Evolutionary conservation across 1,140 invertebrate genomes (phyloP).

Genomic region (Cydia strobilella): DNA sequence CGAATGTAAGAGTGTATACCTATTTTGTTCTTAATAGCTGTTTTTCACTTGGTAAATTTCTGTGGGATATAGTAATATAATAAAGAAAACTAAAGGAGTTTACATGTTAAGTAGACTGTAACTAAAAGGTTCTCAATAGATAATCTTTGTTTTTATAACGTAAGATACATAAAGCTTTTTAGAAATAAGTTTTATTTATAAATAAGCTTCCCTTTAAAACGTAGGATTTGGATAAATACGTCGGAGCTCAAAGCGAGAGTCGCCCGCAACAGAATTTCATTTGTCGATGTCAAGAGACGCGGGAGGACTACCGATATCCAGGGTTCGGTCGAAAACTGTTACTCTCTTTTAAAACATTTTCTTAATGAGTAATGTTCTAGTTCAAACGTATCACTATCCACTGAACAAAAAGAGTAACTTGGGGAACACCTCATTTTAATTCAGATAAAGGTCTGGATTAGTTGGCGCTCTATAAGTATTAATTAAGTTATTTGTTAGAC

Average conservation of each 20-base stretch:
- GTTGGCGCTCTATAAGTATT: neutral
- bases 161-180: neutral
- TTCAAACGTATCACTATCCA: too few relatives aligned
- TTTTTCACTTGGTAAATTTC: neutral
- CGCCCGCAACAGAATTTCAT: slow-evolving; percentile 10
- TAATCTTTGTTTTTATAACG: neutral
- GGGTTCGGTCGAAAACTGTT: neutral
- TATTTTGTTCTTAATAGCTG: neutral
- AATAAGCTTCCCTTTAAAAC: slow-evolving; percentile 25
- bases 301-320: neutral
- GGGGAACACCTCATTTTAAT: neutral
- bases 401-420: neutral
- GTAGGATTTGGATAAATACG: slow-evolving; percentile 17
- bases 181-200: neutral
- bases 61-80: neutral
- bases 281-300: slow-evolving; percentile 24
- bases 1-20: neutral
- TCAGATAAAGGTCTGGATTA: too few relatives aligned
- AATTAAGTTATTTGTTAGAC: neutral
- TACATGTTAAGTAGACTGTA: neutral
- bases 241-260: slow-evolving; percentile 16
- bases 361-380: too few relatives aligned
- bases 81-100: neutral
- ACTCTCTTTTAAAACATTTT: too few relatives aligned
- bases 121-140: neutral